Conservation (phyloP, 2,113 vertebrate species). For the Serilophus lunatus region DNA sequence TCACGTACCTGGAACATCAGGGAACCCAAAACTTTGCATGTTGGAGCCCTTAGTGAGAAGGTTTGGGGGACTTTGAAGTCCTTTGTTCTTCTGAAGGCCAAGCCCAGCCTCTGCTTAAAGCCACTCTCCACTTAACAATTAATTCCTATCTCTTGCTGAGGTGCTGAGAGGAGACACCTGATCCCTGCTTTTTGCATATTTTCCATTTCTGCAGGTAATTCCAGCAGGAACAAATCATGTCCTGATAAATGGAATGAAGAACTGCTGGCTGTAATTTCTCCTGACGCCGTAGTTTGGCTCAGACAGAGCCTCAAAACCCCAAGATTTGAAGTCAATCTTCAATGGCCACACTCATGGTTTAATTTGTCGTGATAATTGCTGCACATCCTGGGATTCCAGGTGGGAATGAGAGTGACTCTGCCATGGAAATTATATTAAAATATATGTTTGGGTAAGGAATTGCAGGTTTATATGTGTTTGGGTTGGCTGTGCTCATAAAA, state of each 20-base stretch:
- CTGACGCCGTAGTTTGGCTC: fast-evolving
- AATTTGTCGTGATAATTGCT: not conserved
- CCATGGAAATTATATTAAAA: not conserved
- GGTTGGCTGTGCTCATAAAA: not conserved
- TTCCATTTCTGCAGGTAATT: not conserved
- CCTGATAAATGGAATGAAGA: not conserved
- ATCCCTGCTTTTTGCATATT: not conserved
- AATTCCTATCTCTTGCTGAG: not conserved
- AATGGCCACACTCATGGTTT: fast-evolving
- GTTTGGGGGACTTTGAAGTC: not conserved
- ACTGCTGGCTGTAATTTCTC: not conserved
- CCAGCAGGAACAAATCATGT: not conserved
- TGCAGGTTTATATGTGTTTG: not conserved
- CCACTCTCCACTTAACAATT: not conserved
- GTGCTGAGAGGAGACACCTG: not conserved
- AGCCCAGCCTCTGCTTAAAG: not conserved
- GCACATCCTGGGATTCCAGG: not conserved
- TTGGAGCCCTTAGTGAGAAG: not conserved
- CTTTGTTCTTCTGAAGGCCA: not conserved
- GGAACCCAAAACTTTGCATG: not conserved
- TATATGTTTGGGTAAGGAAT: not conserved
- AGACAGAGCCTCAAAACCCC: not conserved
- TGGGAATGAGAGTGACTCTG: not conserved
- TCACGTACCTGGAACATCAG: not conserved
- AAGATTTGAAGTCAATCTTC: not conserved